phyloP scores from a whole-genome alignment of 2,113 vertebrate species.

The Silurus meridionalis region DNA sequence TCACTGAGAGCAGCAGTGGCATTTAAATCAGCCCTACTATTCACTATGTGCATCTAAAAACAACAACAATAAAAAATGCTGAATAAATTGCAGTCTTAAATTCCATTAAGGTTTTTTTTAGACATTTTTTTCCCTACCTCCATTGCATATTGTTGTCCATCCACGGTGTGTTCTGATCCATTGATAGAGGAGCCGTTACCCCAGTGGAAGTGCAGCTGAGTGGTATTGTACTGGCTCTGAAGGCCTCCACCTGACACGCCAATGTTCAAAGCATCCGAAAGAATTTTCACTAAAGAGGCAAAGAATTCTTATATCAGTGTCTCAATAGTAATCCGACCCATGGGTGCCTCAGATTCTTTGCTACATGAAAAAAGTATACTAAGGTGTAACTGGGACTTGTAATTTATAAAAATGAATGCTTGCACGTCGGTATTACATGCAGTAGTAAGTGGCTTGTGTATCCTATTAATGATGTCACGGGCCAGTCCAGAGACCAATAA shows the following conservation, averaged over 20 bases:
- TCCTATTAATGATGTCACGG: too few relatives aligned
- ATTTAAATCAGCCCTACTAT: conserved; percentile 47
- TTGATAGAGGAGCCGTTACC: conserved; percentile 47
- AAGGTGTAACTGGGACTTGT: too few relatives aligned
- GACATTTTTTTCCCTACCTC: conserved; percentile 62
- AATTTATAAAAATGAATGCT: too few relatives aligned
- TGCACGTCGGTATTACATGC: too few relatives aligned
- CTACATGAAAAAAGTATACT: not conserved
- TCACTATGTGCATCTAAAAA: conserved; percentile 74
- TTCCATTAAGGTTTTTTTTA: not conserved
- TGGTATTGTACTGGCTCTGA: conserved; percentile 52
- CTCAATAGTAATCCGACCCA: not conserved
- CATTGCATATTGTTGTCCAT: conserved; percentile 64
- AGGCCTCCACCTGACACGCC: conserved; percentile 68
- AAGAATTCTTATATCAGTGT: not conserved
- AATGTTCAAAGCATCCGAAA: conserved; percentile 36
- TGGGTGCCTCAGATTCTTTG: not conserved
- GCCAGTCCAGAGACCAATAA: too few relatives aligned
- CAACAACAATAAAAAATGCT: not conserved
- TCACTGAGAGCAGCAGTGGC: conserved; percentile 39
- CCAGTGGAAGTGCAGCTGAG: conserved; percentile 75
- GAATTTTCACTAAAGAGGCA: conserved; percentile 56
- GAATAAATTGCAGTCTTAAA: not conserved
- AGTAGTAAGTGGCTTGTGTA: too few relatives aligned
- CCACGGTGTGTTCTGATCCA: conserved; percentile 71